phyloP scores from a whole-genome alignment of 1,140 invertebrate species.

The Leptinotarsa defecta region DNA sequence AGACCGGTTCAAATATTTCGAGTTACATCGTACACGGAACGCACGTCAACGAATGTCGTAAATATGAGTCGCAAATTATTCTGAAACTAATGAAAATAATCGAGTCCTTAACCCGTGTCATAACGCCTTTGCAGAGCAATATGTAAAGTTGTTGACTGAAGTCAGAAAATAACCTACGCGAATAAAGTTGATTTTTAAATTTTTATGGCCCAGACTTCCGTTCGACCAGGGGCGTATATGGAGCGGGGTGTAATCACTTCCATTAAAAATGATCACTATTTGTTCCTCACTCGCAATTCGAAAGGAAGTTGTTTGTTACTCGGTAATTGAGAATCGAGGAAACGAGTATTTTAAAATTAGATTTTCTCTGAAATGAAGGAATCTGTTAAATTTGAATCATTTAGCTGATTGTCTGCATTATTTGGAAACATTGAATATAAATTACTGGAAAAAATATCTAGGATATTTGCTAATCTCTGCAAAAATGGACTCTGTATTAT shows the following conservation, averaged over 20 bases:
- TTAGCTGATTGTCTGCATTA: too few species aligned
- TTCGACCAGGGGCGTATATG: slow-evolving; percentile 20
- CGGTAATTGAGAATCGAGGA: too few species aligned
- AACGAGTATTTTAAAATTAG: too few species aligned
- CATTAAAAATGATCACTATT: slow-evolving; percentile 1
- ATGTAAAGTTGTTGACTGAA: slow-evolving; percentile 37
- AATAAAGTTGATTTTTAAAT: slow-evolving; percentile 35
- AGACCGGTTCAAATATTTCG: too few species aligned
- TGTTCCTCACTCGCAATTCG: neutral
- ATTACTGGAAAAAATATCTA: too few species aligned
- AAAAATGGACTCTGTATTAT: too few species aligned
- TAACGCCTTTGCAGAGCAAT: slow-evolving; percentile 18
- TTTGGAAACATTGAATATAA: too few species aligned
- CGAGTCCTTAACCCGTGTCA: slow-evolving; percentile 8
- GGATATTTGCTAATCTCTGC: too few species aligned
- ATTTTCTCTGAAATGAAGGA: too few species aligned
- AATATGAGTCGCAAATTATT: neutral
- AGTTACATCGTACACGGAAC: too few species aligned
- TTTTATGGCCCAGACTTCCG: slow-evolving; percentile 40
- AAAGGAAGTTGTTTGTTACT: too few species aligned
- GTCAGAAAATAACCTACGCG: slow-evolving; percentile 27
- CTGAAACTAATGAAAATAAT: slow-evolving; percentile 15
- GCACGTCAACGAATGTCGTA: neutral
- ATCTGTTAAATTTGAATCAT: too few species aligned
- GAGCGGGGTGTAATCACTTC: neutral